These are phyloP conservation scores for Anabas testudineus DNA, from an alignment of 2,797 vertebrate species.

Conservation along the genomic window DNA sequence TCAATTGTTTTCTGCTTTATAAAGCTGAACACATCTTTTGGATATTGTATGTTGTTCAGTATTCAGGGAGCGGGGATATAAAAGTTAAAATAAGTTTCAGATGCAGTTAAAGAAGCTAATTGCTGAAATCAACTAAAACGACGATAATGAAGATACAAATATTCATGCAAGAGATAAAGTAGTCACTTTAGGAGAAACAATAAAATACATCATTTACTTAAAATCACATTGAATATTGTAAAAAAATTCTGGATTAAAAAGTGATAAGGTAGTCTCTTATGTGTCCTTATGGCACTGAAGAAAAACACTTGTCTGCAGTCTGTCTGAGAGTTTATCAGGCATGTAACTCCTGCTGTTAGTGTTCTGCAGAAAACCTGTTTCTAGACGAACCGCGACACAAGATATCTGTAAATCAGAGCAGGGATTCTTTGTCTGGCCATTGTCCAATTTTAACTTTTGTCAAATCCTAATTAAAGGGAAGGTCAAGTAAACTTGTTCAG, in stretches of 20 bases:
- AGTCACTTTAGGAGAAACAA: no score
- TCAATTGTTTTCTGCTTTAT: background rate
- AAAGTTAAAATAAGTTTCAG: no score
- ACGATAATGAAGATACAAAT: no score
- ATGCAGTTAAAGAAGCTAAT: no score
- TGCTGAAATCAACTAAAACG: no score
- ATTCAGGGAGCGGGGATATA: no score
- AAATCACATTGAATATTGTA: no score
- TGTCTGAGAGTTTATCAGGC: conserved; percentile 7
- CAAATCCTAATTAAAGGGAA: conserved; percentile 51
- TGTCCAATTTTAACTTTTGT: conserved; percentile 23
- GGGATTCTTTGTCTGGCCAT: conserved; percentile 25
- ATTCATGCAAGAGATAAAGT: no score
- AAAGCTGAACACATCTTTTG: background rate
- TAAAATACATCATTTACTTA: no score
- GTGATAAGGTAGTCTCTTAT: background rate
- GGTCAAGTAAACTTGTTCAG: conserved; percentile 34
- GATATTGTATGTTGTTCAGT: no score
- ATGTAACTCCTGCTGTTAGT: conserved; percentile 26
- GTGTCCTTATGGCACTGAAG: background rate
- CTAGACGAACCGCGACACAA: conserved; percentile 41
- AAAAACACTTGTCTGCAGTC: background rate
- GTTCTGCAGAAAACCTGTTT: conserved; percentile 13
- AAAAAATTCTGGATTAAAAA: background rate
- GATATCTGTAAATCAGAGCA: conserved; percentile 33